A percentile compares a stretch with the other conserved stretches of the same genome.
These are phyloP conservation scores for Siniperca obscura DNA, from an alignment of 2,797 vertebrate genomes.

Conservation along the genomic window DNA sequence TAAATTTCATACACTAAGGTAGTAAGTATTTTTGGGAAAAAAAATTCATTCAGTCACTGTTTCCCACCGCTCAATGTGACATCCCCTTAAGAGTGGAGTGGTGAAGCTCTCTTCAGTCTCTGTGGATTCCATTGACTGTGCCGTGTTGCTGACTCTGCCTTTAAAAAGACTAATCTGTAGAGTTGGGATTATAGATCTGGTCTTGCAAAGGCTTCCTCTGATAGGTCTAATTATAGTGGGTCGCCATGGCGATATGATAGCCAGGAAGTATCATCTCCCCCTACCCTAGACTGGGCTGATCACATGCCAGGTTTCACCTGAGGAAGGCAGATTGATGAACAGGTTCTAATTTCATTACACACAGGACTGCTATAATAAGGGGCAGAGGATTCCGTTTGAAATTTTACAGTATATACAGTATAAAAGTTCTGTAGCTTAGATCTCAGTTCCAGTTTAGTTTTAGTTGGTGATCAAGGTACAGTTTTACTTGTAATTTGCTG, in stretches of 20 bases:
- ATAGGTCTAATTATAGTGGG: constrained; percentile 76
- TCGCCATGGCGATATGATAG: constrained; percentile 68
- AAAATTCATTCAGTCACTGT: background rate
- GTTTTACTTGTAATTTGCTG: background rate
- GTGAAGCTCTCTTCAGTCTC: background rate
- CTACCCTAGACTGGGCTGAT: constrained; percentile 36
- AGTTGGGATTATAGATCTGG: constrained; percentile 68
- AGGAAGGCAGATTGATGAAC: constrained; percentile 57
- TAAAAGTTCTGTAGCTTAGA: background rate
- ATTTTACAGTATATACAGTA: too few relatives aligned
- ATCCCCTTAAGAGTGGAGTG: background rate
- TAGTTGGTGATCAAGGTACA: background rate
- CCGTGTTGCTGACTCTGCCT: constrained; percentile 39
- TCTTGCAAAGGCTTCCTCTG: constrained; percentile 58
- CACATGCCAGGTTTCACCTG: constrained; percentile 65
- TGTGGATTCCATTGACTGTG: background rate
- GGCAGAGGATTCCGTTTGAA: background rate
- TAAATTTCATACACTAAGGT: background rate
- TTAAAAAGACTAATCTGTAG: constrained; percentile 61
- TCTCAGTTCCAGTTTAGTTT: background rate
- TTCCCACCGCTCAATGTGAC: background rate
- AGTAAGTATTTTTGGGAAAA: background rate
- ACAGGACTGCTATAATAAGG: constrained; percentile 27
- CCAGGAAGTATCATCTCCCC: constrained; percentile 77
- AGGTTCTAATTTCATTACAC: constrained; percentile 56